Base-by-base conservation (phyloP, 2,888 invertebrate species). In the Labia minor region DNA sequence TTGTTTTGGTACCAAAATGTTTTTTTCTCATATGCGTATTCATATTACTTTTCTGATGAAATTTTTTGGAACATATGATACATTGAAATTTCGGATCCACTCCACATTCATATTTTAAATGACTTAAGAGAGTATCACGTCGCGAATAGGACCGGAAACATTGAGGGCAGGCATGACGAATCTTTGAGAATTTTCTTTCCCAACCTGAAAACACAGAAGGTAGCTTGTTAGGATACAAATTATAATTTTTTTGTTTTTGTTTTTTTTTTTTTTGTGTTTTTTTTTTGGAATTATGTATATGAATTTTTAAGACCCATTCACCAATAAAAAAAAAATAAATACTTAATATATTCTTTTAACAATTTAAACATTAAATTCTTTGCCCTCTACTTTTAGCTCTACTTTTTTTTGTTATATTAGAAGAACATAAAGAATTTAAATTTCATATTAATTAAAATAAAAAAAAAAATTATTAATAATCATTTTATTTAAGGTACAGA, bases 81-180 rank as follows among this genome's bases (percentile, higher is more conserved):
- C 49, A 49, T 49, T 49, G n/a, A 49, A 49, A 49, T 49, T 49
- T 49, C 14, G 49, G 49, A 8, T 49, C 49, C 14, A 49, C 49
- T 3, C 49, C 49, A 14, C 49, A 49, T 49, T 49, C 49, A 49
- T 49, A 49, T 49, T 49, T 49, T 14, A 49, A 14, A 49, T 49
- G 49, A 49, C 49, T 49, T 49, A 49, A 49, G 3, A 49, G 16
- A 10, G 49, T 49, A 16, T 49, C 49, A 3, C 49, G 49, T 8
- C 49, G 49, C n/a, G 49, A 49, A 49, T 49, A 49, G 49, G 49
- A 49, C 6, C 49, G 49, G 49, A 49, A 49, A 49, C 49, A 49
- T 8, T 14, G 49, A 14, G 49, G 49, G 14, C 49, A 49, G 6
- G 49, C 4, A 14, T 49, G 49, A 49, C 49, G 49, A 10, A 10